Evolutionary conservation across 2,113 vertebrate species (phyloP).

Genomic region (Gadus chalcogrammus): DNA sequence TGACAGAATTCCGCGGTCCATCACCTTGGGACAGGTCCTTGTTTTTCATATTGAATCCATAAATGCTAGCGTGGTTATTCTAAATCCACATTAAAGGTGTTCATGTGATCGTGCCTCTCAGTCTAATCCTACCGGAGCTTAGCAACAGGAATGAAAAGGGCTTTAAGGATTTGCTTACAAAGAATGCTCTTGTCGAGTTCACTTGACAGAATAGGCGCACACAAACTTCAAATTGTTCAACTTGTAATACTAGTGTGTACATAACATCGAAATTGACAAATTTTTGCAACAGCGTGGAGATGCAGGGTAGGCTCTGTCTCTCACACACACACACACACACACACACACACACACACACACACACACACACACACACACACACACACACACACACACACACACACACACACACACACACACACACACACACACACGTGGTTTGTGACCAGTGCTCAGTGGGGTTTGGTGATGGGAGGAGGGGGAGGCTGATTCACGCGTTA

Average conservation of each 20-base stretch:
- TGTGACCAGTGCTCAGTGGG: conserved; percentile 38
- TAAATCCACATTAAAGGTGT: conserved; percentile 10
- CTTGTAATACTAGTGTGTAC: conserved; percentile 11
- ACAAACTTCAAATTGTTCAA: conserved; percentile 1
- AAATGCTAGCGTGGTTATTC: too few relatives aligned
- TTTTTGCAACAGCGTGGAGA: too few relatives aligned
- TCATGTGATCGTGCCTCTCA: conserved; percentile 62
- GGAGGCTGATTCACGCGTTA: conserved; percentile 45
- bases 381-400: too few relatives aligned
- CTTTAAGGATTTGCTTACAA: conserved; percentile 65
- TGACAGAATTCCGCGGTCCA: conserved; percentile 32
- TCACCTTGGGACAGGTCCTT: not conserved
- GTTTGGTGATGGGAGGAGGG: conserved; percentile 33
- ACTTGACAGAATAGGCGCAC: conserved; percentile 27
- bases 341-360: too few relatives aligned
- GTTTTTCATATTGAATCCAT: too few relatives aligned
- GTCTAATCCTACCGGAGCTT: conserved; percentile 62
- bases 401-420: too few relatives aligned
- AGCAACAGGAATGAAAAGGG: conserved; percentile 56
- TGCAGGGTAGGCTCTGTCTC: conserved; percentile 29
- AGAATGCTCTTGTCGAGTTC: conserved; percentile 55
- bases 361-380: too few relatives aligned
- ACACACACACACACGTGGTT: too few relatives aligned
- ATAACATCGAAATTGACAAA: not conserved
- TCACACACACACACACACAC: conserved; percentile 27